Evolutionary conservation across 2,113 vertebrate genomes (phyloP).

Genomic region (Oncorhynchus keta): DNA sequence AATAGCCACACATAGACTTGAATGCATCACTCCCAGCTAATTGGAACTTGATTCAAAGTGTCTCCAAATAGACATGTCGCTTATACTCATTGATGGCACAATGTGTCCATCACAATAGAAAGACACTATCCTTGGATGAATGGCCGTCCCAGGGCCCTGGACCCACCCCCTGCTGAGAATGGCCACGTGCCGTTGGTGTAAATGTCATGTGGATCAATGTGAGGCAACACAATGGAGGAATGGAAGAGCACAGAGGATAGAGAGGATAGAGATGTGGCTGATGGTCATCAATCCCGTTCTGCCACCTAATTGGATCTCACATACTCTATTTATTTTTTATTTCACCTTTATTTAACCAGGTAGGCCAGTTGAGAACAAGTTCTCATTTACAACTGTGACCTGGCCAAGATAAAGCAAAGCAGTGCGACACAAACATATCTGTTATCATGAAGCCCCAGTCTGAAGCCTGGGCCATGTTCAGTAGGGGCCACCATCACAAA

Average conservation of each 20-base stretch:
- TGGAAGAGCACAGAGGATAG: background rate
- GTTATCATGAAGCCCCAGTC: background rate
- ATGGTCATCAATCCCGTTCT: background rate
- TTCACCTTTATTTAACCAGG: too few relatives aligned
- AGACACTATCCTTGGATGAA: conserved; percentile 4
- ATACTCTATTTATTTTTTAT: too few relatives aligned
- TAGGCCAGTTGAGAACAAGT: too few relatives aligned
- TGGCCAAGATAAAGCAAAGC: too few relatives aligned
- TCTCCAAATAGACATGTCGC: background rate
- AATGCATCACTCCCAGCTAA: background rate
- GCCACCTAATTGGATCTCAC: background rate
- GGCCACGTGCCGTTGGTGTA: conserved; percentile 4
- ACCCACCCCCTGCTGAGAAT: background rate
- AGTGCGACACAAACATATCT: too few relatives aligned
- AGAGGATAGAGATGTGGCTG: background rate
- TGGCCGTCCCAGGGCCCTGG: background rate
- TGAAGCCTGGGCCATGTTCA: background rate
- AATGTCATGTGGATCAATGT: background rate
- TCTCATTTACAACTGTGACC: too few relatives aligned
- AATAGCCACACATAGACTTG: background rate
- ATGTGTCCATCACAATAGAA: background rate
- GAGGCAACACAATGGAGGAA: background rate
- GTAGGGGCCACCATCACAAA: too few relatives aligned
- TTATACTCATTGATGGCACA: background rate
- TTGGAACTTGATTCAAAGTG: background rate